Evolutionary conservation across 2,888 invertebrate genomes (phyloP), one percentile per base, ranked within the genome.

Genomic region (Xestia xanthographa): DNA sequence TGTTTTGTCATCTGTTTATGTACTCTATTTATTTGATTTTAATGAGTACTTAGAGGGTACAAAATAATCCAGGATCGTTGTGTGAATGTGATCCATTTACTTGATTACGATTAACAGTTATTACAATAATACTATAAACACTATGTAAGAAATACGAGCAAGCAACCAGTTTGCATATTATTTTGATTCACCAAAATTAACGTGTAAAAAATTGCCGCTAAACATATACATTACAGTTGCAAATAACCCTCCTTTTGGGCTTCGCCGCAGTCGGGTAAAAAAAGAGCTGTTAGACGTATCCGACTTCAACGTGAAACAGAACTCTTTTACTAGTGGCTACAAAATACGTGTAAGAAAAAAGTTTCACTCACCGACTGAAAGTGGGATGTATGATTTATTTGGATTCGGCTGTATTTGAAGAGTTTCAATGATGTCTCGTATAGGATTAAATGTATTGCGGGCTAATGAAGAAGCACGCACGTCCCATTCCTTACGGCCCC

Each of bases 391-490:
- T 69, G 97, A 97, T 93, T 99, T 99, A 53, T 98, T 97, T 6
- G 99, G 99, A 96, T 99, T 99, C 1, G 99, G 99, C 86, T 98
- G 97, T 53, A 99, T 97, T 89, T 98, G 97, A 91, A 99, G 97
- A 87, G 98, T 98, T 92, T 99, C 99, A 66, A 99, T 98, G 85
- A 99, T 98, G 83, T 97, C 97, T 79, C 99, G 97, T 90, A 99
- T 99, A 50, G 99, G 98, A 96, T 99, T 99, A 93, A 97, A 97
- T 70, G 99, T 99, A 90, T 98, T 98, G 85, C 97, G 97, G 20
- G 99, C 98, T 86, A 98, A 97, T 66, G 97, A 95, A 0, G 99
- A 99, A 45, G 98, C 97, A 80, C 97, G 97, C 69, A 99, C 97
- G 91, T 98, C 97, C 99, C 99, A 99, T 83, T 94, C 89, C 79